These are phyloP conservation scores for Actinemys pallida DNA, from an alignment of 2,113 vertebrate genomes.

Conservation along the genomic window DNA sequence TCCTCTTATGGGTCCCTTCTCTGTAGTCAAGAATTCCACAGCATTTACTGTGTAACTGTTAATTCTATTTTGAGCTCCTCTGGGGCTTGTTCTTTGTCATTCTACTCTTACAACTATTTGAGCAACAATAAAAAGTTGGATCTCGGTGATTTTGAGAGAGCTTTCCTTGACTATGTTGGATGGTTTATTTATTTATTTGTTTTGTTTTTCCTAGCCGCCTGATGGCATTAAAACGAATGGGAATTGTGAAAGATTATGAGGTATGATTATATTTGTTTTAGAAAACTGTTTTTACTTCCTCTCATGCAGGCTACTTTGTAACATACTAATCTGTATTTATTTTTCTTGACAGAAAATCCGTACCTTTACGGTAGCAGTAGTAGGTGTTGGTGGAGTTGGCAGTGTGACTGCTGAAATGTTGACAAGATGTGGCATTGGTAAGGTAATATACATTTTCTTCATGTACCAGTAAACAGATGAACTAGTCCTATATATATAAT, in stretches of 20 bases:
- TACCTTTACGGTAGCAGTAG: constrained; percentile 90
- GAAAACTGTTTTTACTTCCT: not conserved
- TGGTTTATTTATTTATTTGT: not conserved
- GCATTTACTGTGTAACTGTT: not conserved
- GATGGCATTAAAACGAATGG: constrained; percentile 98
- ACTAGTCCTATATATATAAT: not conserved
- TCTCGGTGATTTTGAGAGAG: not conserved
- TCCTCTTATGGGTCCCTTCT: not conserved
- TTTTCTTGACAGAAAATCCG: constrained; percentile 89
- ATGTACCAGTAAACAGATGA: not conserved
- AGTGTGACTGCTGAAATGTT: constrained; percentile 99
- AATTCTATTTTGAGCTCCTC: not conserved
- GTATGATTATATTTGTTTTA: constrained; percentile 73
- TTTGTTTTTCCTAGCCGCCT: constrained; percentile 84
- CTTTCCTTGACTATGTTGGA: not conserved
- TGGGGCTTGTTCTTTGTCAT: not conserved
- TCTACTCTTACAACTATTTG: not conserved
- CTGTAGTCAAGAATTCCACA: not conserved
- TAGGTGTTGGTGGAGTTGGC: constrained; percentile 96
- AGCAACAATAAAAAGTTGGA: too few species aligned
- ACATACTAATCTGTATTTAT: not conserved
- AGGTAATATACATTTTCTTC: constrained; percentile 89
- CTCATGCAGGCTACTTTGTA: not conserved
- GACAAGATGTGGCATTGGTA: constrained; percentile 99
- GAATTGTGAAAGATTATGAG: constrained; percentile 97